Evolutionary conservation across 2,113 vertebrate species (phyloP).

Genomic region (Vombatus ursinus): DNA sequence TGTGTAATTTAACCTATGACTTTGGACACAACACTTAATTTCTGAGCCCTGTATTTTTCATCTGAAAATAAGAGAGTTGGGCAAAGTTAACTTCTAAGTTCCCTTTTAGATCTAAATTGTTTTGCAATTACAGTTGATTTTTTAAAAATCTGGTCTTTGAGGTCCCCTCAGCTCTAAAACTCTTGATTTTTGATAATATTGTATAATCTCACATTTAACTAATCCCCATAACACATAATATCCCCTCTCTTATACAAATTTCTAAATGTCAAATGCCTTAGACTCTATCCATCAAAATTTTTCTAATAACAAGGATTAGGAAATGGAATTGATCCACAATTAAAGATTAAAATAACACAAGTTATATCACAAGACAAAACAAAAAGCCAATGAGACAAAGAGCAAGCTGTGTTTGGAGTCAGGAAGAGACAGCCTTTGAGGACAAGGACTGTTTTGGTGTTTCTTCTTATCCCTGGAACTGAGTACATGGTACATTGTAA

Average conservation of each 20-base stretch:
- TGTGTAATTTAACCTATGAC: not conserved
- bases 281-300: not conserved
- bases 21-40: not conserved
- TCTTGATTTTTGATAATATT: not conserved
- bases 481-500: not conserved
- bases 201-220: not conserved
- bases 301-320: not conserved
- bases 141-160: not conserved
- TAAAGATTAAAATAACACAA: not conserved
- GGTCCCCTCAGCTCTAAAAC: not conserved
- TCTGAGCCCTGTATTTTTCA: not conserved
- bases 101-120: not conserved
- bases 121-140: not conserved
- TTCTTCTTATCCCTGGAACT: not conserved
- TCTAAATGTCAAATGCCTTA: not conserved
- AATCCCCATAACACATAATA: not conserved
- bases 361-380: not conserved
- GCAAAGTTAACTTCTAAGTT: not conserved
- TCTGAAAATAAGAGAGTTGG: not conserved
- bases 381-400: not conserved
- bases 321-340: not conserved
- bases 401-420: not conserved
- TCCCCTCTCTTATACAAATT: not conserved
- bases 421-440: not conserved
- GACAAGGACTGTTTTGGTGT: not conserved